These are phyloP conservation scores for Caerostris extrusa DNA, from an alignment of 1,140 invertebrate genomes.

Conservation along the genomic window DNA sequence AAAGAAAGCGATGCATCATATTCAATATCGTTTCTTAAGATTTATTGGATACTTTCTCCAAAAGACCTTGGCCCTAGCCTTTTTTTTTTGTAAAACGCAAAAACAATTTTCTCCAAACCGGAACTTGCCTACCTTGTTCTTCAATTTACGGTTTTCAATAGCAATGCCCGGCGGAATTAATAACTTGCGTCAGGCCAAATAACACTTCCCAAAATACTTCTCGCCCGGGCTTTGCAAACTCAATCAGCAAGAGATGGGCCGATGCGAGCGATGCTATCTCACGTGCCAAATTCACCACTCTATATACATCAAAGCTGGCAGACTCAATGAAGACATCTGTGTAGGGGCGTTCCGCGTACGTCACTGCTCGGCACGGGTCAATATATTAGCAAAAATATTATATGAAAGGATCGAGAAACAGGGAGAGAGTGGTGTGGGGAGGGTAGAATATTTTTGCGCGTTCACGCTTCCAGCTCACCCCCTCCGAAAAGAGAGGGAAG, in stretches of 20 bases:
- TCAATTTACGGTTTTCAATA: constrained; percentile 64
- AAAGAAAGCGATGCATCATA: too few relatives aligned
- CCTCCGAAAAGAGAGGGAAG: neutral
- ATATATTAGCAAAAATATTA: constrained; percentile 77
- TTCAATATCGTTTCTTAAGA: neutral
- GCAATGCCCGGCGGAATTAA: constrained; percentile 16
- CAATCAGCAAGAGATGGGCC: constrained; percentile 48
- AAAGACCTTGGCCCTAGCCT: neutral
- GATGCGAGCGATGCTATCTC: constrained; percentile 43
- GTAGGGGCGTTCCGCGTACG: constrained; percentile 42
- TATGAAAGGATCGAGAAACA: neutral
- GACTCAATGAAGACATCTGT: constrained; percentile 72
- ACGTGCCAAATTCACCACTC: constrained; percentile 49
- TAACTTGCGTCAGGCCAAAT: neutral
- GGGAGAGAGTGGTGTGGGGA: neutral
- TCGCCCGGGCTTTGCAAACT: constrained; percentile 28
- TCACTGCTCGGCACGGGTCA: constrained; percentile 73
- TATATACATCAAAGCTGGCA: constrained; percentile 57
- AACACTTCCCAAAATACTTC: constrained; percentile 21
- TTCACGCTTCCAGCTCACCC: constrained; percentile 63
- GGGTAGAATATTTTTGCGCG: constrained; percentile 50
- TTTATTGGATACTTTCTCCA: neutral
- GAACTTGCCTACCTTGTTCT: constrained; percentile 27
- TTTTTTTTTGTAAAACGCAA: neutral
- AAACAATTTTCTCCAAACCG: constrained; percentile 65